These are phyloP conservation scores for Xylocopa sonorina DNA, from an alignment of 1,140 invertebrate genomes.

Conservation along the genomic window DNA sequence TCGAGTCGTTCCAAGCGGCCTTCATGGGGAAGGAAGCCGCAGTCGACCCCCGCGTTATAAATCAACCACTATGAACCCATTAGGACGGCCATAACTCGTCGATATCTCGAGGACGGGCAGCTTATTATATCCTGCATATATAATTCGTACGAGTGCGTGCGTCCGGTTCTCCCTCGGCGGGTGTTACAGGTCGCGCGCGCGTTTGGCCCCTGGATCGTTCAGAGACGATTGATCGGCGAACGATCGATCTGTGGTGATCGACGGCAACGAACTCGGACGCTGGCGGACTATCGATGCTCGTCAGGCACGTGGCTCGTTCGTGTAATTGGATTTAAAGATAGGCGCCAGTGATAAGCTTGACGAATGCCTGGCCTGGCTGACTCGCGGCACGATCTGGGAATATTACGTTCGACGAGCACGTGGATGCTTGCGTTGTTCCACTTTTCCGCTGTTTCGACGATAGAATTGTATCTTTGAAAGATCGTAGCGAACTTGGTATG, in stretches of 20 bases:
- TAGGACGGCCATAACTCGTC: conserved; percentile 80
- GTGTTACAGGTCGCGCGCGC: conserved; percentile 28
- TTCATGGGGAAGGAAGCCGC: conserved; percentile 60
- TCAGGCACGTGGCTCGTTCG: not conserved
- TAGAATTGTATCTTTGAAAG: no score
- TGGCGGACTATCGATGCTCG: conserved; percentile 17
- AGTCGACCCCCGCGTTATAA: conserved; percentile 72
- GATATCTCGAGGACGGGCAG: conserved; percentile 81
- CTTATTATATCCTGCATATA: conserved; percentile 82
- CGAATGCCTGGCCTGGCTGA: conserved; percentile 6
- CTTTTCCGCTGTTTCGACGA: no score
- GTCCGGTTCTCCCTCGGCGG: conserved; percentile 61
- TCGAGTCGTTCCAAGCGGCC: conserved; percentile 33
- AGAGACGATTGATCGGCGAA: conserved; percentile 50
- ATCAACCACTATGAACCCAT: conserved; percentile 80
- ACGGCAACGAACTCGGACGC: not conserved
- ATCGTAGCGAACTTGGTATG: no score
- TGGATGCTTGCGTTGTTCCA: not conserved
- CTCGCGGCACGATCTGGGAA: conserved; percentile 18
- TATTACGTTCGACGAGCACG: not conserved
- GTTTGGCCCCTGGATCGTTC: conserved; percentile 30
- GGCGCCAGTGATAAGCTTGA: conserved; percentile 28
- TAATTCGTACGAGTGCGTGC: conserved; percentile 78
- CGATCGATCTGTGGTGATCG: conserved; percentile 52
- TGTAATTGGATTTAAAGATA: conserved; percentile 53